Percentiles rank a stretch among this genome's conserved stretches.
phyloP scores from a whole-genome alignment of 2,113 vertebrate species.

The Centropristis striata region DNA sequence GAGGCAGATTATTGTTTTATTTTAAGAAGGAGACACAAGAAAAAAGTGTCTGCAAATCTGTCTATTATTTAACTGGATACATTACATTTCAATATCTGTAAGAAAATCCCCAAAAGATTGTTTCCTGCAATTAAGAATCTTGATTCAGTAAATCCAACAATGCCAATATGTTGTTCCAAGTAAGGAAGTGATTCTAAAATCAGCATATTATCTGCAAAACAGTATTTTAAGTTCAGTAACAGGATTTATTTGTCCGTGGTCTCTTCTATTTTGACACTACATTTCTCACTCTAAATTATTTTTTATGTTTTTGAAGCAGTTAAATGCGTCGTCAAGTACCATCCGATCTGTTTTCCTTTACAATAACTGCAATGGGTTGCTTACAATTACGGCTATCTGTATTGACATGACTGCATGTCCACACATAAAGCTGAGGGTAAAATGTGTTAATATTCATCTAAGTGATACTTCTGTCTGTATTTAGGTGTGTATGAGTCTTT shows the following conservation, averaged over 20 bases:
- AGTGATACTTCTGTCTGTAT: slow-evolving; percentile 69
- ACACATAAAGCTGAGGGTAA: slow-evolving; percentile 26
- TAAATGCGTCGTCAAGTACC: neutral
- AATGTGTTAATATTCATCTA: slow-evolving; percentile 59
- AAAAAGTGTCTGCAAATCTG: neutral
- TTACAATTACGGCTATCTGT: slow-evolving; percentile 15
- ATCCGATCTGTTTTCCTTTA: neutral
- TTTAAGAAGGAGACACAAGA: neutral
- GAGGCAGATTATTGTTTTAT: neutral
- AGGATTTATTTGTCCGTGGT: neutral
- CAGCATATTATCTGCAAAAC: neutral
- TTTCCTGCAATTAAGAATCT: neutral
- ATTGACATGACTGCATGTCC: slow-evolving; percentile 20
- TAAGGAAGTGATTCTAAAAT: neutral
- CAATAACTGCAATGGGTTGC: neutral
- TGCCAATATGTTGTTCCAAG: too few relatives aligned
- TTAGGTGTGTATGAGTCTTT: slow-evolving; percentile 65
- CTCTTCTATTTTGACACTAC: neutral
- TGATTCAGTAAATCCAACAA: neutral
- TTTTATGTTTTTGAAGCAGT: neutral
- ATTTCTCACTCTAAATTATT: neutral
- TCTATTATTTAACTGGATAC: neutral
- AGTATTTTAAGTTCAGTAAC: neutral
- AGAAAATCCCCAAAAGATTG: too few relatives aligned
- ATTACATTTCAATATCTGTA: neutral